phyloP scores from a whole-genome alignment of 2,113 vertebrate genomes.

The Megalops atlanticus region DNA sequence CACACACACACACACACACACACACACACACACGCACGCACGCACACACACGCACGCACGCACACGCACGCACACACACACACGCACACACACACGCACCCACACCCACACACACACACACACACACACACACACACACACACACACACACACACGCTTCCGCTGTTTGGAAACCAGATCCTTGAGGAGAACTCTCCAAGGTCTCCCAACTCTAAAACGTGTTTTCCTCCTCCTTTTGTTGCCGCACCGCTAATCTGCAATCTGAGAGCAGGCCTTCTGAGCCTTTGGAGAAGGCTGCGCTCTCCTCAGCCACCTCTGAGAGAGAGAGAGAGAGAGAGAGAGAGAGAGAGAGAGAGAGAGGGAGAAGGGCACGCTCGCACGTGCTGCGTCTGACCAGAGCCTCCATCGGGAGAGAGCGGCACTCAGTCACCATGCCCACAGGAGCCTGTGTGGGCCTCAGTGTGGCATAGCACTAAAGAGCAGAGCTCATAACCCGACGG shows the following conservation, averaged over 20 bases:
- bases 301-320: background rate
- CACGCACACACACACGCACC: background rate
- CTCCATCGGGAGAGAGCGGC: no score
- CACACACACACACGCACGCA: conserved; percentile 21
- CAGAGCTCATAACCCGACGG: no score
- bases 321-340: no score
- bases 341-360: no score
- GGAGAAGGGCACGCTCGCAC: no score
- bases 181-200: background rate
- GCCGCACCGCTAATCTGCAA: background rate
- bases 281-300: background rate
- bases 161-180: background rate
- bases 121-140: background rate
- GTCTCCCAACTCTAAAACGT: background rate
- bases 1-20: conserved; percentile 16
- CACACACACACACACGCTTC: background rate
- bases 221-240: background rate
- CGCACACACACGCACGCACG: background rate
- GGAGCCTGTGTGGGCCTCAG: no score
- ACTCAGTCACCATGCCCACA: no score
- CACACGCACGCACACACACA: background rate
- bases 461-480: no score
- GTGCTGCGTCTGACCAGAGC: no score
- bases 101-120: conserved; percentile 1
- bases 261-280: background rate